Conservation (phyloP, 2,113 vertebrate species). For the Hippocampus barbouri region DNA sequence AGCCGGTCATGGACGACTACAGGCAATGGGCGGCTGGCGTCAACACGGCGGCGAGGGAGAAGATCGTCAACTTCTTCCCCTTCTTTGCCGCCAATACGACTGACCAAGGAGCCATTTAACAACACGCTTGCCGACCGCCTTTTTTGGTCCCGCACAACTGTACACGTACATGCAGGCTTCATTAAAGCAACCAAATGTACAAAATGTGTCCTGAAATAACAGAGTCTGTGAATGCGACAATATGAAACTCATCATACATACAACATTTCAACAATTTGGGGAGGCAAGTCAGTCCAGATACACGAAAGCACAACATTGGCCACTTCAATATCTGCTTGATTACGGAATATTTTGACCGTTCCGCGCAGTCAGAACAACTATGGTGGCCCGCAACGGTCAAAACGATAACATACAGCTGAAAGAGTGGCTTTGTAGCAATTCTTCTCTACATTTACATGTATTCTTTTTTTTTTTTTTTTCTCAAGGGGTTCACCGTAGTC, state of each 20-base stretch:
- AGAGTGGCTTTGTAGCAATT: not conserved
- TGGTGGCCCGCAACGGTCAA: not conserved
- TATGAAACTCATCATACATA: too few relatives aligned
- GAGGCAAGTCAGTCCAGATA: too few relatives aligned
- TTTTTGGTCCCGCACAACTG: not conserved
- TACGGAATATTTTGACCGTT: not conserved
- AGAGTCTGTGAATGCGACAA: not conserved
- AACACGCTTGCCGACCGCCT: not conserved
- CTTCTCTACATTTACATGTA: not conserved
- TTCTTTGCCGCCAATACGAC: not conserved
- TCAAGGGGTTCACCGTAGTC: too few relatives aligned
- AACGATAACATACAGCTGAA: not conserved
- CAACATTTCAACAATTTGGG: too few relatives aligned
- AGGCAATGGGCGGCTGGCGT: slow-evolving; percentile 46
- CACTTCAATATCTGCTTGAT: too few relatives aligned
- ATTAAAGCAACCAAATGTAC: not conserved
- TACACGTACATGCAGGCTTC: not conserved
- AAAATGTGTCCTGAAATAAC: not conserved
- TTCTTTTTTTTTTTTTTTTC: not conserved
- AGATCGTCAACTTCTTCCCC: slow-evolving; percentile 23
- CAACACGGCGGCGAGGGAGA: slow-evolving; percentile 39
- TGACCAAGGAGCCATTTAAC: not conserved
- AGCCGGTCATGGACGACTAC: slow-evolving; percentile 46
- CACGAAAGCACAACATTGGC: too few relatives aligned
- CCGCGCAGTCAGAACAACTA: not conserved